These are phyloP conservation scores for Sarcophaga variegata DNA, from an alignment of 2,888 invertebrate genomes.

Conservation along the genomic window DNA sequence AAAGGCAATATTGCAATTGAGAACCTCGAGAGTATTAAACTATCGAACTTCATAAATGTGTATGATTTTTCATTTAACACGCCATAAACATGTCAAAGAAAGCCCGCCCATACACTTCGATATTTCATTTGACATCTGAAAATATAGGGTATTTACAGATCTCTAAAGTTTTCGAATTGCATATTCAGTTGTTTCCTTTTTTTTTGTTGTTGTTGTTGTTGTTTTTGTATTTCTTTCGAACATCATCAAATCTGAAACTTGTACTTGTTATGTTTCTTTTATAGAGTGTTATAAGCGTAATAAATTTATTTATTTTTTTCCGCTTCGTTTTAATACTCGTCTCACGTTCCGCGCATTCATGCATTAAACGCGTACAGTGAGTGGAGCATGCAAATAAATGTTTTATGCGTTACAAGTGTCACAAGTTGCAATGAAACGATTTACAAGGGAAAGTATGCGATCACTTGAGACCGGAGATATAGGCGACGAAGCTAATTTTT, in stretches of 20 bases:
- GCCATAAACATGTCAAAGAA: too few relatives aligned
- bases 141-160: slow-evolving; percentile 30
- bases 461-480: neutral
- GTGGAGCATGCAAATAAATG: slow-evolving; percentile 63
- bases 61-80: too few relatives aligned
- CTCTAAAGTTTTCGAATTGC: neutral
- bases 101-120: too few relatives aligned
- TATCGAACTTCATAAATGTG: too few relatives aligned
- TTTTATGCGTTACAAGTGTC: slow-evolving; percentile 67
- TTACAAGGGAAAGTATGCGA: slow-evolving; percentile 4
- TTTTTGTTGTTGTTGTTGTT: neutral
- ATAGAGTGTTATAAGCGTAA: slow-evolving; percentile 68
- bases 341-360: slow-evolving; percentile 29
- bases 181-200: neutral
- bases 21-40: too few relatives aligned
- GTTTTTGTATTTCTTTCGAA: slow-evolving; percentile 20
- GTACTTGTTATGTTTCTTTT: slow-evolving; percentile 64
- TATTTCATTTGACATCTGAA: neutral
- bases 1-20: too few relatives aligned
- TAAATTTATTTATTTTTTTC: slow-evolving; percentile 57
- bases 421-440: slow-evolving; percentile 52
- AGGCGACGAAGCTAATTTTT: too few relatives aligned
- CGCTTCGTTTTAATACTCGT: slow-evolving; percentile 33
- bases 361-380: slow-evolving; percentile 15
- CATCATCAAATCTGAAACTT: slow-evolving; percentile 66